phyloP scores from a whole-genome alignment of 2,113 vertebrate species.

The Cairina moschata region DNA sequence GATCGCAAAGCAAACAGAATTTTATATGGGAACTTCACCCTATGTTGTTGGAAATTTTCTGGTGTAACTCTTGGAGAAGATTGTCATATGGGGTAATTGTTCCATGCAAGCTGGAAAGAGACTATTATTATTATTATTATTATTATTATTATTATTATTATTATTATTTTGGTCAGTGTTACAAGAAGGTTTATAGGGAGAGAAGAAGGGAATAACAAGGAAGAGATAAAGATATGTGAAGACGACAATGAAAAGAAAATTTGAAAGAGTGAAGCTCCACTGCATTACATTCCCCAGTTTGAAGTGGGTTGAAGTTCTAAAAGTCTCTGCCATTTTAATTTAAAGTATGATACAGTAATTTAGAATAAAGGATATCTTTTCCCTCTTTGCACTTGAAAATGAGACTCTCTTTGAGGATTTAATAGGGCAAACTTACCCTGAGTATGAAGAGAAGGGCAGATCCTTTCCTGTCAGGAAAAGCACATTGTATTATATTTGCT shows the following conservation, averaged over 20 bases:
- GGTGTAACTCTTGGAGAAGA: not conserved
- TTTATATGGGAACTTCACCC: not conserved
- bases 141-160: no score
- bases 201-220: not conserved
- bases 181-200: not conserved
- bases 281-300: not conserved
- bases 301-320: not conserved
- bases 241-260: not conserved
- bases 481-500: not conserved
- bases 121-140: no score
- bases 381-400: not conserved
- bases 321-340: not conserved
- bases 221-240: not conserved
- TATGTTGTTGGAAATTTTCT: not conserved
- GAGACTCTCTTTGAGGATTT: not conserved
- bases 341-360: not conserved
- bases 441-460: not conserved
- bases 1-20: not conserved
- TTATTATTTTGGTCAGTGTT: not conserved
- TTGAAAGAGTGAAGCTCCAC: not conserved
- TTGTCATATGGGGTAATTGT: not conserved
- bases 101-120: not conserved
- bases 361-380: not conserved
- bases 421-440: not conserved
- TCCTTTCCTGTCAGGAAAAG: not conserved